These are phyloP conservation scores for Zootoca vivipara DNA, from an alignment of 2,113 vertebrate species.

Conservation along the genomic window DNA sequence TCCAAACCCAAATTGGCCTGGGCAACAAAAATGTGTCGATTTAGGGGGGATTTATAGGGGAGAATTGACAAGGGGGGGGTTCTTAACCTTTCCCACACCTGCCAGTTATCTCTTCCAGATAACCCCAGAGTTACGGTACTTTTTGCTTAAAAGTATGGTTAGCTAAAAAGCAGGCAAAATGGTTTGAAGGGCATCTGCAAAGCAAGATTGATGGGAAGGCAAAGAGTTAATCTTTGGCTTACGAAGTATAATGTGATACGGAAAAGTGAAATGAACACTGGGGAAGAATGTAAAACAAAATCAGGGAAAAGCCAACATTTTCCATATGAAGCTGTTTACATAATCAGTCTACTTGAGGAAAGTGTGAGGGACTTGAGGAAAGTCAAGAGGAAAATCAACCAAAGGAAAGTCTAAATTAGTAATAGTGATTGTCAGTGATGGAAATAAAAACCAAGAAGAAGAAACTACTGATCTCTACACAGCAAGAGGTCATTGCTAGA, in stretches of 20 bases:
- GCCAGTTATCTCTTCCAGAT: background rate
- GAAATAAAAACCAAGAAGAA: background rate
- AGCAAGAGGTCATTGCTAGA: constrained; percentile 29
- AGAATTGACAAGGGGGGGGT: background rate
- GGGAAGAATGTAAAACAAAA: background rate
- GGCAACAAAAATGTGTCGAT: background rate
- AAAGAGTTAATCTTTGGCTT: background rate
- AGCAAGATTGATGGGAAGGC: background rate
- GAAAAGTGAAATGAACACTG: background rate
- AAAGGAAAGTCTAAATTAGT: background rate
- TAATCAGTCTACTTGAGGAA: constrained; percentile 6
- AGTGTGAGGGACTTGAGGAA: background rate
- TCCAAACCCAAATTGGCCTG: background rate
- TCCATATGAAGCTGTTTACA: background rate
- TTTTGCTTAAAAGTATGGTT: background rate
- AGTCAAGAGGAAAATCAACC: background rate
- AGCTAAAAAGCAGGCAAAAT: background rate
- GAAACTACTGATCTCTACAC: background rate
- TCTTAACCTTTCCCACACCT: background rate
- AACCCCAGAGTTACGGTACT: background rate
- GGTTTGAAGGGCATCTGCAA: background rate
- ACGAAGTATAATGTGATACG: background rate
- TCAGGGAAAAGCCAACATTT: background rate
- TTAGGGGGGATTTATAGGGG: background rate
- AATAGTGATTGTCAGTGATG: background rate